Evolutionary conservation across 2,113 vertebrate genomes (phyloP), one percentile per base, ranked within the genome.

Genomic region (Pogonocichla stellata): DNA sequence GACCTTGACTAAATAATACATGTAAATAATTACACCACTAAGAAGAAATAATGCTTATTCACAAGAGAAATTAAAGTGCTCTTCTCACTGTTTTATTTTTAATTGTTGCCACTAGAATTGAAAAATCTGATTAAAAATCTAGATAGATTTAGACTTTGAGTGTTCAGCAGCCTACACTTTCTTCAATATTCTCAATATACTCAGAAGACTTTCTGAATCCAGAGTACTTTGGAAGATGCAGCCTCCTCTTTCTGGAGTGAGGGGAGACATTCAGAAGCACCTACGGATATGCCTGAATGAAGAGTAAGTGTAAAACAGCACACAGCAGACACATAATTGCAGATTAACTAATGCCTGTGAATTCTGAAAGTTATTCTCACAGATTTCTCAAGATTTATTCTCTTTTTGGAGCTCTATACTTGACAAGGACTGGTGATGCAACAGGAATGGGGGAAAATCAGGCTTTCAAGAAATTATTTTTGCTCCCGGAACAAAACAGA

Each of bases 241-340:
- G 3, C 11, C 43, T 62, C 3, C 19, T 69, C 11, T 71, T 75
- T 67, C 43, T 80, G 29, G 5, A 58, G 18, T 66, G 14, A 64
- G 6, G 8, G 5, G 5, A 48, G 1, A 8, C 9, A 58, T 74
- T 87, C 42, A 79, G 47, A 79, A 62, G 8, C 9, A 88, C 15
- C 26, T 42, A 47, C 2, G 5, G 3, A 2, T 22, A 9, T n/a
- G 28, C 16, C 38, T 3, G 1, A n/a, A 80, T 8, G 8, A 75
- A 10, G 12, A 71, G 11, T 45, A 14, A 65, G 4, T 0, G 0
- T 22, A 31, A 62, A 67, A 72, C 19, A 50, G 10, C 16, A 19
- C 17, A 36, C 8, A 43, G 31, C 5, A 40, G 38, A 42, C 42
- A 33, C 25, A 13, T 18, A 78, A 53, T 4, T 78, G 14, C 22